phyloP scores from a whole-genome alignment of 2,888 invertebrate genomes.

The Metalampra italica region DNA sequence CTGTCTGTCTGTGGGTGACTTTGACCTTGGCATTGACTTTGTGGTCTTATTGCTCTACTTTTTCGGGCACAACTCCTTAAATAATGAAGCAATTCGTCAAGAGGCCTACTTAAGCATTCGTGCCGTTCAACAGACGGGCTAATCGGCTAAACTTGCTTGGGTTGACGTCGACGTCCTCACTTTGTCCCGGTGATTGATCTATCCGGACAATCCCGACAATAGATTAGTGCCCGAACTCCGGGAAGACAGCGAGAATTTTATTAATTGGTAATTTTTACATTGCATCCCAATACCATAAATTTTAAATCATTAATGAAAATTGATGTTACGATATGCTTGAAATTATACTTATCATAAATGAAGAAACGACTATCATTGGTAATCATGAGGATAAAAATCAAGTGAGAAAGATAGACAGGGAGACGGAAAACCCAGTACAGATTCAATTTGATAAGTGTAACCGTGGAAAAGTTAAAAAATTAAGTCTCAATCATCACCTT shows the following conservation, averaged over 20 bases:
- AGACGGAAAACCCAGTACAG: no score
- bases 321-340: no score
- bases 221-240: constrained; percentile 23
- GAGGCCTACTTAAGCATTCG: constrained; percentile 25
- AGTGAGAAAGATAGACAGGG: no score
- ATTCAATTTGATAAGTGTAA: neutral
- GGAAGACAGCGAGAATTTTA: neutral
- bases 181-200: constrained; percentile 50
- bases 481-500: no score
- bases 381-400: no score
- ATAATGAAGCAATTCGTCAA: constrained; percentile 31
- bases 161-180: constrained; percentile 29
- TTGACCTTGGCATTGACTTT: no score
- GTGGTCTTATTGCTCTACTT: no score
- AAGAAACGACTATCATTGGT: no score
- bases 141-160: constrained; percentile 36
- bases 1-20: no score
- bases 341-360: no score
- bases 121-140: constrained; percentile 26
- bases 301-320: no score
- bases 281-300: neutral
- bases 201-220: constrained; percentile 27
- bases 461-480: no score
- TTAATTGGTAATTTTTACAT: neutral
- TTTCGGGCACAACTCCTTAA: constrained; percentile 13